Conservation (phyloP, 1,140 invertebrate genomes). For the Venustaconcha ellipsiformis region DNA sequence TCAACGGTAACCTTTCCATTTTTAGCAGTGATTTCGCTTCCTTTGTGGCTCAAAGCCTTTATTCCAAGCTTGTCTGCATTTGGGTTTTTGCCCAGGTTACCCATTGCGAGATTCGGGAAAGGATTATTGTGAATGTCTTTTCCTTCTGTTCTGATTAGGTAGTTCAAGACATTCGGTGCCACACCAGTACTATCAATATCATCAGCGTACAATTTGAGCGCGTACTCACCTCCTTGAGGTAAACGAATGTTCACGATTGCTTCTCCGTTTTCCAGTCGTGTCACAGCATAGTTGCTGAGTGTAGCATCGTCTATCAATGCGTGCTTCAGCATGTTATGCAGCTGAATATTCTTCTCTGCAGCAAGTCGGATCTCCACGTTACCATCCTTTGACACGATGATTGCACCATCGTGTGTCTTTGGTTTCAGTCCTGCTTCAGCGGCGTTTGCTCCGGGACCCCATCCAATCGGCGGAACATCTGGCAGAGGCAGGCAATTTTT, state of each 20-base stretch:
- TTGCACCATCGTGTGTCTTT: conserved; percentile 57
- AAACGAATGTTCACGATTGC: conserved; percentile 56
- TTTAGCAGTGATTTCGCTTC: conserved; percentile 40
- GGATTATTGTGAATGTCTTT: conserved; percentile 40
- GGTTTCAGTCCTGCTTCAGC: conserved; percentile 56
- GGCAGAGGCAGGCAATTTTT: conserved; percentile 58
- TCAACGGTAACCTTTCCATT: conserved; percentile 44
- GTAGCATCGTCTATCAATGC: conserved; percentile 59
- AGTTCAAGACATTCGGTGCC: conserved; percentile 62
- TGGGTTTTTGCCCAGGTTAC: conserved; percentile 49
- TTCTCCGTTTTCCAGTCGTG: conserved; percentile 53
- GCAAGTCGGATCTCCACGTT: conserved; percentile 57
- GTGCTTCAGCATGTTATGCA: conserved; percentile 58
- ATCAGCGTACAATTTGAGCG: conserved; percentile 60
- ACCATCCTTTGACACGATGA: conserved; percentile 56
- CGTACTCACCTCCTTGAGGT: conserved; percentile 63
- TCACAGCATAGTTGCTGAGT: conserved; percentile 58
- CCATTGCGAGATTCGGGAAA: conserved; percentile 60
- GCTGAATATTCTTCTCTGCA: conserved; percentile 51
- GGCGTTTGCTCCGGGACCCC: conserved; percentile 59
- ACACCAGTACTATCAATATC: conserved; percentile 52
- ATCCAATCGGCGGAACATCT: conserved; percentile 60
- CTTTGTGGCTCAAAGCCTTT: conserved; percentile 49
- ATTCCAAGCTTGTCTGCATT: conserved; percentile 48
- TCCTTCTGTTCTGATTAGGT: conserved; percentile 53